These are phyloP conservation scores for Columba janthina DNA, from an alignment of 2,113 vertebrate species.

Conservation along the genomic window DNA sequence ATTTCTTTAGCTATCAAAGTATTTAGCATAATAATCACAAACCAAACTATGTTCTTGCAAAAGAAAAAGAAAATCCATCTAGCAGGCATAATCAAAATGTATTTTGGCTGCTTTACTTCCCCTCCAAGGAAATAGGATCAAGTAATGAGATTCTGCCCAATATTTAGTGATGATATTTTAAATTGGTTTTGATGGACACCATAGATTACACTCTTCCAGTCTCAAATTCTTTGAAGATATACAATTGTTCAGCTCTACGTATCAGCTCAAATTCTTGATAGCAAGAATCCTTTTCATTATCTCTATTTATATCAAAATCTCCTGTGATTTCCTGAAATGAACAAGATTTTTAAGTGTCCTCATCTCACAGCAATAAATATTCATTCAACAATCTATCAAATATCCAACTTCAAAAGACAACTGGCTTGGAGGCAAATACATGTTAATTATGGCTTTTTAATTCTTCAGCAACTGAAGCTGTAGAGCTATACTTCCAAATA, in stretches of 20 bases:
- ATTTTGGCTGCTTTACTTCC: not conserved
- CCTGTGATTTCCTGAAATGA: slow-evolving; percentile 19
- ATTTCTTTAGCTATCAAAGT: not conserved
- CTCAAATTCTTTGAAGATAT: not conserved
- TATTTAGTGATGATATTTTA: not conserved
- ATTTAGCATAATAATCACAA: not conserved
- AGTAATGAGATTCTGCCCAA: not conserved
- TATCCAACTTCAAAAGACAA: slow-evolving; percentile 16
- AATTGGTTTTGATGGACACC: not conserved
- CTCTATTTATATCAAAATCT: not conserved
- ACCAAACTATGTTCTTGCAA: not conserved
- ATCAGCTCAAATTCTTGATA: not conserved
- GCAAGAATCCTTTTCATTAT: not conserved
- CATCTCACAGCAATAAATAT: slow-evolving; percentile 34
- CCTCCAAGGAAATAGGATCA: not conserved
- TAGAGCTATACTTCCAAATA: not conserved
- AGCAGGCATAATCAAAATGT: not conserved
- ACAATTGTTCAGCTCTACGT: not conserved
- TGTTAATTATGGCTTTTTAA: not conserved
- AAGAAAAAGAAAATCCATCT: not conserved
- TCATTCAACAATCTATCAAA: slow-evolving; percentile 35
- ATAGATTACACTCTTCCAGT: not conserved
- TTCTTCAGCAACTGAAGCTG: not conserved
- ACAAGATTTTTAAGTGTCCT: slow-evolving; percentile 22
- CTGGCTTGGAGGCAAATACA: slow-evolving; percentile 1